Conservation (phyloP, 2,888 invertebrate genomes). For the Zootermopsis nevadensis region DNA sequence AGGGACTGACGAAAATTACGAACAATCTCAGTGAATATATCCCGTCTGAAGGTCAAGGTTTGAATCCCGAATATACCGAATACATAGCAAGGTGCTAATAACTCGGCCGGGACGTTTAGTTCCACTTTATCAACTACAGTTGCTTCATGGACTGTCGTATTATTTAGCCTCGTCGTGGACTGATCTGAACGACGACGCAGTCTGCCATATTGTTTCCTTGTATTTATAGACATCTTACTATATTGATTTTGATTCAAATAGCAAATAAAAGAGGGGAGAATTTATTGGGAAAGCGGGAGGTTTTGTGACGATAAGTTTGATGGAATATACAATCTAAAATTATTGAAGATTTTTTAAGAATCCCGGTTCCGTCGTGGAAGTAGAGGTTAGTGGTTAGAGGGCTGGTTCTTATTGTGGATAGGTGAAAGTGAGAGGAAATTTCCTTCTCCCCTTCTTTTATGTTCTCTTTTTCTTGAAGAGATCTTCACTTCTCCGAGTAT, state of each 20-base stretch:
- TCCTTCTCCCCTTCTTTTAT: neutral
- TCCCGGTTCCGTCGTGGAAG: neutral
- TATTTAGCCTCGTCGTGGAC: too few relatives aligned
- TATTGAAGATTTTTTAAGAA: slow-evolving; percentile 22
- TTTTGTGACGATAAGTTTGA: slow-evolving; percentile 29
- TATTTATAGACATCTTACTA: too few relatives aligned
- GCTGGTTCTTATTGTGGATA: neutral
- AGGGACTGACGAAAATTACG: too few relatives aligned
- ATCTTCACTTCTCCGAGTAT: neutral
- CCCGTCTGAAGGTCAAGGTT: too few relatives aligned
- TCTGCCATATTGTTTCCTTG: too few relatives aligned
- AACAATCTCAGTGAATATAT: too few relatives aligned
- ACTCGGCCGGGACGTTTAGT: too few relatives aligned
- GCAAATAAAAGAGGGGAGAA: neutral
- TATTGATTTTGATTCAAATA: neutral
- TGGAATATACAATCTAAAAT: slow-evolving; percentile 26
- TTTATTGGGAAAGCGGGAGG: neutral
- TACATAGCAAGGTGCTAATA: too few relatives aligned
- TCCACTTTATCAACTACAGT: too few relatives aligned
- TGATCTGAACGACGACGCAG: too few relatives aligned
- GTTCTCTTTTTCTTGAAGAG: slow-evolving; percentile 17
- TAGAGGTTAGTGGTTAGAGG: neutral
- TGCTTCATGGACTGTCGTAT: too few relatives aligned
- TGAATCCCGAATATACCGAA: too few relatives aligned
- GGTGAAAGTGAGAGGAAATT: neutral